phyloP scores from a whole-genome alignment of 2,113 vertebrate genomes.

The Porphyrio hochstetteri region DNA sequence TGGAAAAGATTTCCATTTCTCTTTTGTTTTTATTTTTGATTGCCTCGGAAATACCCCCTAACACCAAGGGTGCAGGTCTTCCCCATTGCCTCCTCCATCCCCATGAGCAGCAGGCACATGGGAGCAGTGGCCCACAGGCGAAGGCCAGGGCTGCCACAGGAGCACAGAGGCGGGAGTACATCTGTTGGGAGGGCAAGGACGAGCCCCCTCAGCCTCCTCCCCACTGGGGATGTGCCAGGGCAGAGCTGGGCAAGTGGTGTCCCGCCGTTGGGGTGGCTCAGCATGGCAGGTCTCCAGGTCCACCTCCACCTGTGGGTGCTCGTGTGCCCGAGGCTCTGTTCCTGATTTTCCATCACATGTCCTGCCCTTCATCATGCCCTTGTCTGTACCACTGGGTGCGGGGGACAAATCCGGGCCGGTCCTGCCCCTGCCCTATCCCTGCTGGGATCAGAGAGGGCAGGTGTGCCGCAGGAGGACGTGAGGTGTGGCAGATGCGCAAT shows the following conservation, averaged over 20 bases:
- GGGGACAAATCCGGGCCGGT: background rate
- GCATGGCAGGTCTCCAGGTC: background rate
- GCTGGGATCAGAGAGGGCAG: background rate
- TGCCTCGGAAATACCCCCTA: background rate
- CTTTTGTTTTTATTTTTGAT: background rate
- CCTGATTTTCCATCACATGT: accelerated
- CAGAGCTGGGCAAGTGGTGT: background rate
- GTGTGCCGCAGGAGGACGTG: accelerated
- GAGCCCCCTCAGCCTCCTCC: background rate
- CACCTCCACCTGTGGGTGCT: background rate
- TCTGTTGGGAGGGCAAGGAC: accelerated
- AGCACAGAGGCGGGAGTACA: accelerated
- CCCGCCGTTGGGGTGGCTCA: accelerated
- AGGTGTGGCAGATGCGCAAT: background rate
- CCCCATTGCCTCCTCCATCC: accelerated
- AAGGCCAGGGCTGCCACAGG: background rate
- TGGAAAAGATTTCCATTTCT: background rate
- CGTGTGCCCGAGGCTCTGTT: background rate
- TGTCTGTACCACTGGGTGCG: background rate
- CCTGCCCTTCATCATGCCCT: background rate
- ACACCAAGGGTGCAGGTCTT: background rate
- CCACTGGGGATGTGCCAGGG: background rate
- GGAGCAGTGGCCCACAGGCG: background rate
- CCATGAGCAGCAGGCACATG: accelerated
- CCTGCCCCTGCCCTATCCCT: background rate